Base-by-base conservation (phyloP, 2,113 vertebrate genomes). In the Sceloporus undulatus region DNA sequence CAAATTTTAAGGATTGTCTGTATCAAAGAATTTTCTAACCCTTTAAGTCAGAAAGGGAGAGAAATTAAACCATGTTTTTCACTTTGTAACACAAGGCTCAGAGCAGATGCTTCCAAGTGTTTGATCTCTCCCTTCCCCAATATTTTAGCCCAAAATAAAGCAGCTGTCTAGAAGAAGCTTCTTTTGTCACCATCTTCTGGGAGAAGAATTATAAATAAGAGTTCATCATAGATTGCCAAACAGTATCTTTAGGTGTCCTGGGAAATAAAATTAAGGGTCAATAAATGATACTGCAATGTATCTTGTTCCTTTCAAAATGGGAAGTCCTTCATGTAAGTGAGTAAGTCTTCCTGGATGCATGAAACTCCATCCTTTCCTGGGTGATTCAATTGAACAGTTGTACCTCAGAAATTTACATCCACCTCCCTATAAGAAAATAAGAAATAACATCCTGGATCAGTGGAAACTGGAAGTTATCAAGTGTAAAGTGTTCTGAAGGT, bases 261-360 rank as follows among this genome's bases (percentile, higher is more conserved):
- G 66, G 59, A 86, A 94, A 94, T 91, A 94, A 95, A 88, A 82
- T 97, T 96, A 99, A 87, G 99, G 99, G 92, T 99, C 99, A 77
- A 99, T 98, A 94, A 99, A 99, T 10, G 98, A 99, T 91, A 99
- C 98, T 83, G 99, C 99, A 38, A 99, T 99, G 95, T 99, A 99
- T 96, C 98, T 97, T 9, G 98, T 99, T 93, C 99, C 99, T 14
- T 98, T 98, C 94, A 98, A 97, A 87, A 99, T 98, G 74, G 98
- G 98, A 93, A 99, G 97, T 92, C 99, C 99, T 98, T 99, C 99
- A 3, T 99, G 99, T 87, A 99, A 97, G 91, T 99, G 99, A 1
- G 99, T 99, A 79, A 99, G 97, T 90, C 98, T 97, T 90, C 99
- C 99, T 1, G 99, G 99, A 91, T 99, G 99, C 98, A 99, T 99